Base-by-base conservation (phyloP, 2,888 invertebrate species). In the Lepidochrysops patricia region DNA sequence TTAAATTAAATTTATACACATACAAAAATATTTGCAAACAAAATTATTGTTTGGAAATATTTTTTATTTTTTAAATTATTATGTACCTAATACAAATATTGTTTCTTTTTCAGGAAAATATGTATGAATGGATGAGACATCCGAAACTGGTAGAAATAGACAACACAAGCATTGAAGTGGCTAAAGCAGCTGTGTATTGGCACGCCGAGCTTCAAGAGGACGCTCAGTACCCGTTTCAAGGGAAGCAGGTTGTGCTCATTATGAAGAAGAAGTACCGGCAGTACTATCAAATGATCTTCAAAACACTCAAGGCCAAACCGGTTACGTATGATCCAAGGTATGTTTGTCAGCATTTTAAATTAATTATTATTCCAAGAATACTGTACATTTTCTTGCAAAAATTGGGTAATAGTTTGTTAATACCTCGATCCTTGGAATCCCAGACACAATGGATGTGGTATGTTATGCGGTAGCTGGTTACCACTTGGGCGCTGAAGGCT, bases 211-310 rank as follows among this genome's bases (percentile, higher is more conserved):
- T 88, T 4, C 75, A 79, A 59, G 74, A 74, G 0, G 74, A 73
- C 50, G 75, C 82, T 0, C 82, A 78, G 63, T 81, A 72, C 58
- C 88, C 89, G 0, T 89, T 89, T 57, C 87, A 89, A 69, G 88
- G 89, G 0, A 88, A 86, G 64, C 88, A 88, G 66, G 77, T 89
- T 6, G 86, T 88, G 15, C 77, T 89, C 4, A 85, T 89, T 32
- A 89, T 89, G 89, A 85, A 85, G 73, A 87, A 82, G 65, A 89
- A 88, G 63, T 89, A 89, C 65, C 70, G 88, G 26, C 88, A 85
- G 67, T 89, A 89, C 68, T 89, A 88, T 69, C 85, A 88, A 62
- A 88, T 89, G 87, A 80, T 89, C 68, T 88, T 89, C 68, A 88
- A 87, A 67, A 73, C 84, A 0, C 68, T 89, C 6, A 89, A 88